Base-by-base conservation (phyloP, 2,113 vertebrate genomes). In the Rhipidura dahli region DNA sequence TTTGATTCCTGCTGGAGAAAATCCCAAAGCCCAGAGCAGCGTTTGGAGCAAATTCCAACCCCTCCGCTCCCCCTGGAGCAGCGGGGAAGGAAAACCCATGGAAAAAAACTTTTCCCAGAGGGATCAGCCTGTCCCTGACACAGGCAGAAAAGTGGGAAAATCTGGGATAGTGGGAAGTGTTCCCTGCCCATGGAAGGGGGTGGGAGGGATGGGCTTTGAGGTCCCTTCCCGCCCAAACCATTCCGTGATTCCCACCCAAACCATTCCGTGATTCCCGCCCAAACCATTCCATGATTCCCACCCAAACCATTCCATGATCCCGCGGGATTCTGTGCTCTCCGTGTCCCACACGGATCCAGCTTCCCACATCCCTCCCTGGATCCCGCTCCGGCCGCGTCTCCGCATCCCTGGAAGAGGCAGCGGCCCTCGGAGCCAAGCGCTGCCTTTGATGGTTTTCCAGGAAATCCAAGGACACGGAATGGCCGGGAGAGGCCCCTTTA, bases 1-100 rank as follows among this genome's bases (percentile, higher is more conserved):
- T 11, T 9, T 12, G 24, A 7, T 28, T 71, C 22, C 40, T 15
- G 18, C 13, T 11, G 6, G 15, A 26, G 31, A 22, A 73, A 45
- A n/a, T 21, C 40, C 31, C 2, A 0, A 42, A 8, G 15, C 9
- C 22, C 2, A 2, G 23, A 56, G 31, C 12, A 20, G 39, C 9
- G 31, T 15, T 72, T 44, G 70, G 39, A n/a, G 30, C 20, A 23
- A 13, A 6, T 76, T 47, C 72, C 44, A 17, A 5, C 20, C 27
- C 20, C 7, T 70, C 49, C 68, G 10, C 5, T 10, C 49, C n/a
- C 4, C 14, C 49, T 9, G 49, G 49, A 71, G 28, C 39, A 16
- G 28, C 2, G 11, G 35, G 17, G 17, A 53, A 40, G 68, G 35
- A 39, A 39, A 51, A 51, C 30, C 35, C 49, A 7, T 13, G 68